Evolutionary conservation across 2,888 invertebrate genomes (phyloP).

Genomic region (Spicauda simplicius): DNA sequence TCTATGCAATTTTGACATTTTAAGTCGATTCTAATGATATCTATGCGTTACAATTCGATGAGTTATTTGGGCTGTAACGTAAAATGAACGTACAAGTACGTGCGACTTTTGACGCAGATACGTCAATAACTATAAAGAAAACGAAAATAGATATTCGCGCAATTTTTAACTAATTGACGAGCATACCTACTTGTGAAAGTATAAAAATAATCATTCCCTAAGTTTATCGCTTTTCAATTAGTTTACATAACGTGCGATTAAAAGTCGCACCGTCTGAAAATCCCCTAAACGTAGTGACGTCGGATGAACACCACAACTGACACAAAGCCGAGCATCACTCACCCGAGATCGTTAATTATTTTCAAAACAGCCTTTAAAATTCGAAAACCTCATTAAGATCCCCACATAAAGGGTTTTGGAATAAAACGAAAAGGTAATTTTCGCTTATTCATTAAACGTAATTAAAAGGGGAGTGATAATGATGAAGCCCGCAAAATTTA

Average conservation of each 20-base stretch:
- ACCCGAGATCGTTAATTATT: conserved; percentile 73
- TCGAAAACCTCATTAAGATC: conserved; percentile 81
- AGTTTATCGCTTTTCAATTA: too few species aligned
- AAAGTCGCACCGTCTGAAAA: conserved; percentile 4
- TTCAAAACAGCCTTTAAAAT: conserved; percentile 76
- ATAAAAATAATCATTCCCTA: too few species aligned
- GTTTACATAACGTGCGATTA: not conserved
- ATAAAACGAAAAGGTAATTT: conserved; percentile 80
- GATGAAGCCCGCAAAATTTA: conserved; percentile 66
- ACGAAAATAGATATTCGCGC: too few species aligned
- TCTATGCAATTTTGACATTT: too few species aligned
- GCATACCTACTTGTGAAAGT: too few species aligned
- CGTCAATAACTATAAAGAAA: too few species aligned
- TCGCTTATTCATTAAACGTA: conserved; percentile 82
- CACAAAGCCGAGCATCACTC: conserved; percentile 50
- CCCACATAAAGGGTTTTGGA: conserved; percentile 65
- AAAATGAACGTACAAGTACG: too few species aligned
- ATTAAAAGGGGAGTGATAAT: conserved; percentile 75
- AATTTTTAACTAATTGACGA: too few species aligned
- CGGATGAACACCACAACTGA: conserved; percentile 22
- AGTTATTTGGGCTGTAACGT: too few species aligned
- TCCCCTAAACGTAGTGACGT: conserved; percentile 11
- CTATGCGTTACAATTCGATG: too few species aligned
- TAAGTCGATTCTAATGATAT: too few species aligned
- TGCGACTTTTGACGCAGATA: too few species aligned